Percentiles rank a stretch among this genome's conserved stretches.
Evolutionary conservation across 2,888 invertebrate species (phyloP).

Genomic region (Ochlodes sylvanus): DNA sequence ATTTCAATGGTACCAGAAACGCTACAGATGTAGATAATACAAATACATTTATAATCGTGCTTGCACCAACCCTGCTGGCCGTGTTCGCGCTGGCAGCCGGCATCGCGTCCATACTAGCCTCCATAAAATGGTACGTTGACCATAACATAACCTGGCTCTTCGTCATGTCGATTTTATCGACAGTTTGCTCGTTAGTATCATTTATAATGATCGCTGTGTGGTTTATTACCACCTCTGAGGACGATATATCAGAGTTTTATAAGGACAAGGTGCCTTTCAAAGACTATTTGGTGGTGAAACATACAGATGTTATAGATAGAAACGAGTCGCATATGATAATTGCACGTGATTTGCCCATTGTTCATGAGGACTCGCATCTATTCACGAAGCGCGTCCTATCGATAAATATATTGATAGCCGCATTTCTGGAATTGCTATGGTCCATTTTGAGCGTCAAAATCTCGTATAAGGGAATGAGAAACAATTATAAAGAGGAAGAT

Average conservation of each 20-base stretch:
- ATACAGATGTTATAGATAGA: slow-evolving; percentile 62
- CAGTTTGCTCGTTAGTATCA: slow-evolving; percentile 75
- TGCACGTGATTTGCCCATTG: slow-evolving; percentile 54
- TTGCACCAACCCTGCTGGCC: slow-evolving; percentile 80
- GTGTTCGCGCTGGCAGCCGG: slow-evolving; percentile 81
- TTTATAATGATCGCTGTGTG: slow-evolving; percentile 73
- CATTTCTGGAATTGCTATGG: slow-evolving; percentile 85
- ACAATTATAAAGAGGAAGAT: slow-evolving; percentile 83
- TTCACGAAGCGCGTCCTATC: slow-evolving; percentile 80
- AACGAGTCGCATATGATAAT: slow-evolving; percentile 74
- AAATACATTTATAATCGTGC: slow-evolving; percentile 65
- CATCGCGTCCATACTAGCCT: slow-evolving; percentile 85
- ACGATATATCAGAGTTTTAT: slow-evolving; percentile 69
- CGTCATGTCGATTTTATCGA: slow-evolving; percentile 81
- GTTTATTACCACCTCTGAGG: slow-evolving; percentile 69
- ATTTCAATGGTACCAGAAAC: slow-evolving; percentile 42
- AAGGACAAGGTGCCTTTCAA: slow-evolving; percentile 73
- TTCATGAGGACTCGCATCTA: slow-evolving; percentile 56
- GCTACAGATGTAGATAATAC: slow-evolving; percentile 36
- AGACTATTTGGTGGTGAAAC: slow-evolving; percentile 68
- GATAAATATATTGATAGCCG: slow-evolving; percentile 85
- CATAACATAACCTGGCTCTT: slow-evolving; percentile 87
- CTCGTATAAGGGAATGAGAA: slow-evolving; percentile 86
- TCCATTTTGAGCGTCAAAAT: slow-evolving; percentile 85
- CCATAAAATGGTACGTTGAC: slow-evolving; percentile 88